Conservation (phyloP, 2,113 vertebrate species). For the Neogobius melanostomus region DNA sequence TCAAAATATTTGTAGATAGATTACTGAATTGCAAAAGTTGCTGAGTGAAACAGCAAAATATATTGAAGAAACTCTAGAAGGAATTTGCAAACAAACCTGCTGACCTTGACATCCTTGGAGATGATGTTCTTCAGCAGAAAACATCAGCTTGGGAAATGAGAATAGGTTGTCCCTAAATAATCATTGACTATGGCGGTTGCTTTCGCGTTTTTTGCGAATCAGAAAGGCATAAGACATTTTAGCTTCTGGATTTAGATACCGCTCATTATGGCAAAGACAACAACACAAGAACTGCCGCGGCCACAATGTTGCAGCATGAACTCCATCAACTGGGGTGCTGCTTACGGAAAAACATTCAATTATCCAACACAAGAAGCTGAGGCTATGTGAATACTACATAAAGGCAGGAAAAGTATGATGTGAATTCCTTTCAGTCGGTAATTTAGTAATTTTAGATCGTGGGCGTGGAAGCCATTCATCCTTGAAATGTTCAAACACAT, state of each 20-base stretch:
- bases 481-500: slow-evolving; percentile 56
- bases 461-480: slow-evolving; percentile 49
- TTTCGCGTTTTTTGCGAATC: slow-evolving; percentile 24
- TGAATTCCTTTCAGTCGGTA: slow-evolving; percentile 52
- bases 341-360: slow-evolving; percentile 30
- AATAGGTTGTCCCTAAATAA: not conserved
- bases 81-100: slow-evolving; percentile 15
- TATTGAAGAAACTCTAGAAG: slow-evolving; percentile 12
- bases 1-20: slow-evolving; percentile 4
- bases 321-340: not conserved
- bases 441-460: slow-evolving; percentile 58
- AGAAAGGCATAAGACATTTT: slow-evolving; percentile 34
- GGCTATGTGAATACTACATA: not conserved
- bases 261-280: slow-evolving; percentile 41
- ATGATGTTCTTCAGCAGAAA: not conserved
- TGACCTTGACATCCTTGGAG: slow-evolving; percentile 38
- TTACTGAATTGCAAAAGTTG: slow-evolving; percentile 11
- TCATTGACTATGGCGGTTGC: slow-evolving; percentile 22
- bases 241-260: slow-evolving; percentile 57
- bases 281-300: slow-evolving; percentile 34
- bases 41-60: not conserved
- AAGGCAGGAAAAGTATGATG: slow-evolving; percentile 12
- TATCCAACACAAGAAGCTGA: slow-evolving; percentile 4
- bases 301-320: slow-evolving; percentile 4
- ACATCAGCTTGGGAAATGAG: not conserved